These are phyloP conservation scores for Molossus molossus DNA, from an alignment of 2,797 vertebrate species.

Conservation along the genomic window DNA sequence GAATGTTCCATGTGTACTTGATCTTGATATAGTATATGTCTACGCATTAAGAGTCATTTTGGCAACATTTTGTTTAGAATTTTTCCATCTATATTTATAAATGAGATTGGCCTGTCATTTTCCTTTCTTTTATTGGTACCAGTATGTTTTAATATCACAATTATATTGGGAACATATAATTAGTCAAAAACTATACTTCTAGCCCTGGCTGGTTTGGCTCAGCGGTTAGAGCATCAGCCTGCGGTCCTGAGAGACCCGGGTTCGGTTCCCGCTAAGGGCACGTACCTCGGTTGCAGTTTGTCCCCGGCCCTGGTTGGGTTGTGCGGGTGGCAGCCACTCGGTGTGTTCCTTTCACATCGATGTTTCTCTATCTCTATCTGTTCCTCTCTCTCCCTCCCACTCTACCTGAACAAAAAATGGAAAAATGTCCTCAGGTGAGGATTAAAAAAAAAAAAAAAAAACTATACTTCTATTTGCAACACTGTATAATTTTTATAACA, in stretches of 20 bases:
- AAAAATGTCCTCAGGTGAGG: too few species aligned
- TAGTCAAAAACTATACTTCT: conserved; percentile 44
- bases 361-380: too few species aligned
- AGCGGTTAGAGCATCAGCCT: too few species aligned
- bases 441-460: neutral
- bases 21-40: neutral
- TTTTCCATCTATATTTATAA: conserved; percentile 63
- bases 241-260: too few species aligned
- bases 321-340: too few species aligned
- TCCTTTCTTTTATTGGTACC: conserved; percentile 14
- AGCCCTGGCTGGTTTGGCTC: too few species aligned
- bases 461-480: conserved; percentile 18
- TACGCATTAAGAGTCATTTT: neutral
- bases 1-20: neutral
- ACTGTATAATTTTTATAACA: conserved; percentile 29
- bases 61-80: conserved; percentile 62
- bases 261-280: too few species aligned
- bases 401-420: too few species aligned
- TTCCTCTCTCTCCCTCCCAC: too few species aligned
- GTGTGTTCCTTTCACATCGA: too few species aligned
- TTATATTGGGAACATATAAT: conserved; percentile 45
- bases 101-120: conserved; percentile 17
- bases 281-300: too few species aligned
- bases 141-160: conserved; percentile 48
- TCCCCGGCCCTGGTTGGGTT: too few species aligned